Percentiles rank a stretch among this genome's conserved stretches.
Conservation (phyloP, 1,140 invertebrate genomes). For the Planococcus citri region DNA sequence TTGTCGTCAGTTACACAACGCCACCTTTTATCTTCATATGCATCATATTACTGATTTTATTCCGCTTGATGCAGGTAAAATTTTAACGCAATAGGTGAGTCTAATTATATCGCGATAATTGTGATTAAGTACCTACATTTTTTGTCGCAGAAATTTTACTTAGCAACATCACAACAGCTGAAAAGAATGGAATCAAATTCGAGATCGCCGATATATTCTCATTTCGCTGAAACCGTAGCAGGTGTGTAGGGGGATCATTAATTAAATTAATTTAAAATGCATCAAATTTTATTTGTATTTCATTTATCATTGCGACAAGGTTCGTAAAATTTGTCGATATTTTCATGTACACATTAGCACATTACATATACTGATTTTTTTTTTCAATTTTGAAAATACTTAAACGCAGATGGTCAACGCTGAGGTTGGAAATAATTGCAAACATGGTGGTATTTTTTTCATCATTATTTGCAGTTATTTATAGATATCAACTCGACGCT, state of each 20-base stretch:
- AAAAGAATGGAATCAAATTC: slow-evolving; percentile 92
- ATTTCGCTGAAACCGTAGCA: slow-evolving; percentile 84
- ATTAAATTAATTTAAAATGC: not conserved
- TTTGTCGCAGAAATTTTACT: slow-evolving; percentile 84
- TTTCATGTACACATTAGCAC: too few species aligned
- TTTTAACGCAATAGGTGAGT: too few species aligned
- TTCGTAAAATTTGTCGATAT: slow-evolving; percentile 34
- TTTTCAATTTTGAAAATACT: too few species aligned
- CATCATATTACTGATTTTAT: slow-evolving; percentile 69
- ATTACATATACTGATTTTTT: not conserved
- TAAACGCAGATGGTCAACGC: slow-evolving; percentile 65
- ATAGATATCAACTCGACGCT: slow-evolving; percentile 50
- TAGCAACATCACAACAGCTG: slow-evolving; percentile 82
- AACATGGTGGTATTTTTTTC: slow-evolving; percentile 84
- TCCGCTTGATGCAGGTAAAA: slow-evolving; percentile 67
- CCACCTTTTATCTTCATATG: slow-evolving; percentile 73
- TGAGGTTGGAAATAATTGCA: slow-evolving; percentile 82
- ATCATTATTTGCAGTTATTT: slow-evolving; percentile 73
- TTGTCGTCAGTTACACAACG: slow-evolving; percentile 82
- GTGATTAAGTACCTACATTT: too few species aligned
- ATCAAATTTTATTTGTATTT: too few species aligned
- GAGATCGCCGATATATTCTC: slow-evolving; percentile 95
- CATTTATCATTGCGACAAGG: slow-evolving; percentile 74
- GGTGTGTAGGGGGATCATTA: slow-evolving; percentile 38
- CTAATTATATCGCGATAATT: too few species aligned